Evolutionary conservation across 2,888 invertebrate genomes (phyloP).

Genomic region (Conistra vaccinii): DNA sequence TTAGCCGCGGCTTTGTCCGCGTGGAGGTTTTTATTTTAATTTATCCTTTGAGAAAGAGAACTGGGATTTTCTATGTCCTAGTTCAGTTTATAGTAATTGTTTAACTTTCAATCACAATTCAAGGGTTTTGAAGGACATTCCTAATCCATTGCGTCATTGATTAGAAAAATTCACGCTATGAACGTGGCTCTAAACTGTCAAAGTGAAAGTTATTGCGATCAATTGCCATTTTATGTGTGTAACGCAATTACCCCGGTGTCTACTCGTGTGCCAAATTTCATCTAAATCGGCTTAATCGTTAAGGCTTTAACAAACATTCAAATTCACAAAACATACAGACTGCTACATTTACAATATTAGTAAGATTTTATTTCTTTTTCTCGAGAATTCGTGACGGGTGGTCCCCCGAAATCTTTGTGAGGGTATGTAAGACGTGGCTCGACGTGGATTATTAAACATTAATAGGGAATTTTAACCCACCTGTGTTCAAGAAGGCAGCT

Average conservation of each 20-base stretch:
- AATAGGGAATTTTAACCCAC: constrained; percentile 10
- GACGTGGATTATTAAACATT: constrained; percentile 36
- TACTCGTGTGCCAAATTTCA: no score
- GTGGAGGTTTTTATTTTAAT: background rate
- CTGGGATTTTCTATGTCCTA: background rate
- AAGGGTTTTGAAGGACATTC: no score
- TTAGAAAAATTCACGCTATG: no score
- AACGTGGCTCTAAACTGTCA: no score
- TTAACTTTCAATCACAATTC: background rate
- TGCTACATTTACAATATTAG: background rate
- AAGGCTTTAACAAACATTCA: no score
- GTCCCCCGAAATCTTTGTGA: background rate
- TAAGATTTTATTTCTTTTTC: background rate
- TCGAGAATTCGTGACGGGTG: background rate
- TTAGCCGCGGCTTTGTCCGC: background rate
- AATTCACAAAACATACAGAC: background rate
- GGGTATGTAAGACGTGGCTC: constrained; percentile 5
- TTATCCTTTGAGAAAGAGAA: background rate
- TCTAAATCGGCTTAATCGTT: background rate
- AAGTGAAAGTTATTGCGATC: no score
- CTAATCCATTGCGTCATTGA: no score
- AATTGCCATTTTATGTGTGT: no score
- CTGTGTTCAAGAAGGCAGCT: constrained; percentile 20
- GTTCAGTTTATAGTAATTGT: background rate
- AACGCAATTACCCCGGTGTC: no score